Evolutionary conservation across 2,113 vertebrate species (phyloP), one percentile per base, ranked within the genome.

Genomic region (Thinocorus orbignyianus): DNA sequence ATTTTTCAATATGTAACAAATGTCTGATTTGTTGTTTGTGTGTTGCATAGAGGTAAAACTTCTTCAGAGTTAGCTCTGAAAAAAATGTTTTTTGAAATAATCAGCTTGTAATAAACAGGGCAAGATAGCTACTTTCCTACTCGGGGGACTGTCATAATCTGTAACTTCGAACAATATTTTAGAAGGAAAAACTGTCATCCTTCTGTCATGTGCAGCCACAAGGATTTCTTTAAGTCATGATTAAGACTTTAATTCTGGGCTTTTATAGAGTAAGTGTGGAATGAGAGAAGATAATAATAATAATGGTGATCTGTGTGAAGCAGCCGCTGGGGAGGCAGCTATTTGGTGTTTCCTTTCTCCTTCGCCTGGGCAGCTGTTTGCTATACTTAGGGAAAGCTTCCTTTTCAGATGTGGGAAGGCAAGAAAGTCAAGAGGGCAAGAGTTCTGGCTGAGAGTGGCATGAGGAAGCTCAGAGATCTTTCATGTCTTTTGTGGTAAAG

Each of bases 151-250:
- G 81, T 84, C 77, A 9, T 91, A 72, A 93, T 91, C 90, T 58
- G 3, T 88, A 91, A 94, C 73, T 96, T 95, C 57, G 86, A 74
- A 72, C 6, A 20, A 42, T 84, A 54, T 66, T 96, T 76, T 85
- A 42, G 71, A 85, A 85, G 77, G 61, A 57, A 69, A 71, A 92
- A 76, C 86, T 90, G 74, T 86, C 79, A 90, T 92, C 86, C 64
- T 54, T 92, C 84, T 95, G 93, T 92, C 93, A 49, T 78, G 76
- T 94, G 90, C 82, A 96, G 76, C 93, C 86, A 64, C 85, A 88
- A 94, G 96, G 90, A 94, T 93, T 93, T 94, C 92, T 96, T 68
- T 92, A 95, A 96, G 88, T 88, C 90, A 64, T 13, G 90, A 92
- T 95, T 93, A 92, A 93, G 88, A 31, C 82, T 92, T 90, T 73